Base-by-base conservation (phyloP, 1,140 invertebrate genomes). In the Apocrypta bakeri region DNA sequence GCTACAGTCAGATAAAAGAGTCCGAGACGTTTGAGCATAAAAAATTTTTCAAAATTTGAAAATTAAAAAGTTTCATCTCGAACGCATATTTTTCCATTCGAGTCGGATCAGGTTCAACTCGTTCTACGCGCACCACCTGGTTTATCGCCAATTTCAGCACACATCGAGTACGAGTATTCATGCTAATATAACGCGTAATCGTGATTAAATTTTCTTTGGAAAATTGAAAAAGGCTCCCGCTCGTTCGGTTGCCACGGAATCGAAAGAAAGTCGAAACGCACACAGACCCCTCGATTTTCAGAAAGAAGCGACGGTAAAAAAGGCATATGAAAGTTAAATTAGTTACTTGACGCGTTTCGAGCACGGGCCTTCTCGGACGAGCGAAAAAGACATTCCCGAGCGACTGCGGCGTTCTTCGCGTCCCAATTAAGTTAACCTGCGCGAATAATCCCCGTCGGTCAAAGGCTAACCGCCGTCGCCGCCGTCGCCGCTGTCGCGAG, bases 361-460 rank as follows among this genome's bases (percentile, higher is more conserved):
- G 21, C n/a, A 56, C 42, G 12, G 17, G 74, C 42, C 21, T 24
- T 11, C 64, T 25, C 8, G 64, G 11, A 14, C 27, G 1, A 12
- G 76, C 31, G 66, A 66, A 66, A 3, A 66, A 66, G 21, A 64
- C 37, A 56, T 24, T 72, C 33, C 8, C n/a, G 64, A 56, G 48
- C 33, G 3, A 9, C 33, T 6, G 48, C 48, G 2, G 21, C 21
- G 21, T 37, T 37, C 17, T 9, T 29, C 63, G 63, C 40, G 61
- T 68, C 61, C 75, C 63, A 77, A 66, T 77, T 77, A 77, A 77
- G 61, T 77, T 77, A 68, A 77, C 66, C 56, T n/a, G 31, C 63
- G 63, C 17, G 6, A 25, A 63, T 12, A 66, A n/a, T n/a, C 17
- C 25, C 40, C 37, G 31, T 7, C 37, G 40, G 66, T 56, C 40